Evolutionary conservation across 2,888 invertebrate genomes (phyloP), one percentile per base, ranked within the genome.

Genomic region (Ophion costatus): DNA sequence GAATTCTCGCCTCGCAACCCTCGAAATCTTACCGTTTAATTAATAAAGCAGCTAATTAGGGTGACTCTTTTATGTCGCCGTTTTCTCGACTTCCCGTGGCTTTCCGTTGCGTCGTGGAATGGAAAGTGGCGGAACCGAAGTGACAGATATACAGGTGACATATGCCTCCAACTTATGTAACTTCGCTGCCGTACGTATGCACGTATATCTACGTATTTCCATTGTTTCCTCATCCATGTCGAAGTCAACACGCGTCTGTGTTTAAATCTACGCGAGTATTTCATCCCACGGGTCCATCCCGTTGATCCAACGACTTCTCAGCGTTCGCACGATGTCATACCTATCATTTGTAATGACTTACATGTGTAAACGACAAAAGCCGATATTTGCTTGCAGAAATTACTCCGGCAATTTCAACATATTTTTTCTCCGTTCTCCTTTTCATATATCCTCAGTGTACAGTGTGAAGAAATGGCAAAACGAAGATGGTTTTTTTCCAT

Each of bases 41-140:
- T 64, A 24, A 64, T 22, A 20, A 56, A 56, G 57, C 33, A n/a
- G 33, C 42, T 67, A 59, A 77, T 77, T 69, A 67, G 67, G n/a
- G 9, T 42, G 66, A 77, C 51, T 42, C 14, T 80, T 51, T 51
- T 51, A 51, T 17, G 14, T 51, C 51, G 17, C 5, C 51, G 14
- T 51, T 66, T 59, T 45, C 73, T 22, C 45, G 45, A 80, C 66
- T 80, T 67, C 63, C 45, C 76, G 67, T 29, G 69, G 22, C 76
- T 33, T 64, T 56, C 14, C 33, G n/a, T 66, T 59, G 66, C 66
- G 77, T 22, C n/a, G 59, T 45, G 38, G 45, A 71, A 79, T 79
- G 64, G 80, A 69, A 51, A 80, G 83, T 67, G 61, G 83, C 79
- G 75, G 83, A 83, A 80, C 83, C 59, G 79, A 71, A 57, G 70